A percentile compares a stretch with the other conserved stretches of the same genome.
Conservation (phyloP, 2,797 vertebrate genomes). For the Tokudaia muenninki region DNA sequence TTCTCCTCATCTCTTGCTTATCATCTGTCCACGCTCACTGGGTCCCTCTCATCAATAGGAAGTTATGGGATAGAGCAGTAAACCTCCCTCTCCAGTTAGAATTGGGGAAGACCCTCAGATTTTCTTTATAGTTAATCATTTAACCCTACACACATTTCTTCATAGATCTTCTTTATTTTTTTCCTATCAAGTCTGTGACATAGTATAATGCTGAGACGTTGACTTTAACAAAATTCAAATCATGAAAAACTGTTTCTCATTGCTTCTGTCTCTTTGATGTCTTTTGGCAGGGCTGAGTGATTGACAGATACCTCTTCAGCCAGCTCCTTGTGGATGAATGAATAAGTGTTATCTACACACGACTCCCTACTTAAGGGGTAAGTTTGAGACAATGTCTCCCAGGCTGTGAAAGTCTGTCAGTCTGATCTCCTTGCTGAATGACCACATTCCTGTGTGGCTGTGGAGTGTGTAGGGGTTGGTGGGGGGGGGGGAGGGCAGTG, state of each 20-base stretch:
- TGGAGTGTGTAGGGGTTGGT: background rate
- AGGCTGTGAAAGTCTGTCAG: background rate
- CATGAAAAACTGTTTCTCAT: background rate
- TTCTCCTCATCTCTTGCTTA: background rate
- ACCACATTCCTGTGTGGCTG: background rate
- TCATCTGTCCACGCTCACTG: background rate
- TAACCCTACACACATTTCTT: background rate
- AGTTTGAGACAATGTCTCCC: background rate
- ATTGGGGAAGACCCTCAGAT: background rate
- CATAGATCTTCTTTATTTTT: background rate
- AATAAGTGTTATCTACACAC: background rate
- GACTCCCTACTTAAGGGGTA: background rate
- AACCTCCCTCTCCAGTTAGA: background rate
- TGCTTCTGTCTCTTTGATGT: background rate
- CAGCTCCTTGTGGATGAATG: background rate
- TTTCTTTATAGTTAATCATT: background rate
- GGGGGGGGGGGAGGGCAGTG: background rate
- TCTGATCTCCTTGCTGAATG: background rate
- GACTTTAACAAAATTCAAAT: background rate
- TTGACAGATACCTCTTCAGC: background rate
- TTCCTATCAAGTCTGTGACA: background rate
- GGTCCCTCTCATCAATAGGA: background rate
- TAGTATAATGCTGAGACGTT: background rate
- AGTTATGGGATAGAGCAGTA: background rate
- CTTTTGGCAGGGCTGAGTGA: slow-evolving; percentile 17